These are phyloP conservation scores for Cybosia mesomella DNA, from an alignment of 2,888 invertebrate genomes.

Conservation along the genomic window DNA sequence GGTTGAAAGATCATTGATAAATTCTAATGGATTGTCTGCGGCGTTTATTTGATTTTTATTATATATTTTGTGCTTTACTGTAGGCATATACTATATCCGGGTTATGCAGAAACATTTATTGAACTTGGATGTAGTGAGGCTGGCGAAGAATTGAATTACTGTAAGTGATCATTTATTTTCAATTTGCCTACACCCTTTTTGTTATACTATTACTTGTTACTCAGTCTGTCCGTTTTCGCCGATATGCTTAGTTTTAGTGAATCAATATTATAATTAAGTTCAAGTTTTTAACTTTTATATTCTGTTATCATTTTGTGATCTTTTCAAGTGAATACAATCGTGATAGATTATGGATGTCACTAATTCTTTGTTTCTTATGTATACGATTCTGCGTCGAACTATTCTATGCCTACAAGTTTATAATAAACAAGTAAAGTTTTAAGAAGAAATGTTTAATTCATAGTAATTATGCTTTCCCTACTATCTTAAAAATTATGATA, in stretches of 20 bases:
- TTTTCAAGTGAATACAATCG: background rate
- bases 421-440: too few relatives aligned
- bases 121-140: conserved; percentile 30
- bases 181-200: conserved; percentile 24
- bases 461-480: too few relatives aligned
- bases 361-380: background rate
- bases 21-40: conserved; percentile 9
- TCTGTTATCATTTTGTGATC: background rate
- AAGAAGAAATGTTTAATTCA: too few relatives aligned
- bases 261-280: background rate
- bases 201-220: conserved; percentile 21
- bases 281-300: background rate
- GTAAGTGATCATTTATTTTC: conserved; percentile 29
- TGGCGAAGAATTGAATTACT: conserved; percentile 17
- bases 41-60: conserved; percentile 15
- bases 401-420: too few relatives aligned
- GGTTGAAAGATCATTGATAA: conserved; percentile 19
- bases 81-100: background rate
- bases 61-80: background rate
- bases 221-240: conserved; percentile 12
- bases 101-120: background rate
- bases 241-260: background rate
- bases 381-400: too few relatives aligned
- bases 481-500: too few relatives aligned
- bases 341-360: background rate